Conservation (phyloP, 2,113 vertebrate species). For the Erinaceus europaeus region DNA sequence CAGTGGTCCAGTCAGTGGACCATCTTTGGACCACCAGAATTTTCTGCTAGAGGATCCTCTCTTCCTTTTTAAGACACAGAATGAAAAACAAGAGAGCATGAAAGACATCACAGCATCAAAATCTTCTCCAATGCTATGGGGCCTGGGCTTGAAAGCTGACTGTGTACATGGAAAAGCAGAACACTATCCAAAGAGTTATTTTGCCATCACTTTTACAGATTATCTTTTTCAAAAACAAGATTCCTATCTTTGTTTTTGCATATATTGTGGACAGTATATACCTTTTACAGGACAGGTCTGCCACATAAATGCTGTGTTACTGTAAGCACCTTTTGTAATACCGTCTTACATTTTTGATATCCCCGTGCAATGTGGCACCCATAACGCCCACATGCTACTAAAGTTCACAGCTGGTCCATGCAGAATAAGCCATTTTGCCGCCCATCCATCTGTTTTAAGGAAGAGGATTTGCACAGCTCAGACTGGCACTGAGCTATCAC, state of each 20-base stretch:
- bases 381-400: slow-evolving; percentile 69
- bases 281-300: neutral
- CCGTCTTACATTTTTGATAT: slow-evolving; percentile 65
- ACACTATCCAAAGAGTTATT: no score
- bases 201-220: neutral
- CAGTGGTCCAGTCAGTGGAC: no score
- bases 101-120: no score
- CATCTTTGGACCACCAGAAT: no score
- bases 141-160: no score
- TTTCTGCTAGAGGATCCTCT: no score
- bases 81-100: no score
- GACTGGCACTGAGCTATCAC: slow-evolving; percentile 68
- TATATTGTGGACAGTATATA: neutral
- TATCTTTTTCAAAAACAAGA: neutral
- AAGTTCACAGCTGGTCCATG: slow-evolving; percentile 78
- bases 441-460: slow-evolving; percentile 83
- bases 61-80: no score
- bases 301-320: slow-evolving; percentile 23
- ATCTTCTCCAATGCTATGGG: no score
- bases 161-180: no score
- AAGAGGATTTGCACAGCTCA: slow-evolving; percentile 76
- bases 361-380: slow-evolving; percentile 67
- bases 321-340: slow-evolving; percentile 46
- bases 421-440: slow-evolving; percentile 79
- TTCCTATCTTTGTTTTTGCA: neutral